Conservation (phyloP, 2,113 vertebrate species). For the Gymnogyps californianus region DNA sequence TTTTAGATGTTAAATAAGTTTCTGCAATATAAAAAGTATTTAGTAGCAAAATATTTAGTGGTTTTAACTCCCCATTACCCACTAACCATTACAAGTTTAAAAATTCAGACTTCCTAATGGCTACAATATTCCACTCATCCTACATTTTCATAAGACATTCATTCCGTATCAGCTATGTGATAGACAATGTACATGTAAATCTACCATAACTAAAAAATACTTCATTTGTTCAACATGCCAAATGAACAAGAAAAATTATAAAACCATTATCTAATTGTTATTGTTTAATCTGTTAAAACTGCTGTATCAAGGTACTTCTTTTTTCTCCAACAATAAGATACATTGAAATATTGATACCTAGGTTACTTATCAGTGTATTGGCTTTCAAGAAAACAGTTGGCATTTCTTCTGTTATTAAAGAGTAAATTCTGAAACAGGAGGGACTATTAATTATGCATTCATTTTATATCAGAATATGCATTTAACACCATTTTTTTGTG, state of each 20-base stretch:
- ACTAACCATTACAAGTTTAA: not conserved
- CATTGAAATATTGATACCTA: not conserved
- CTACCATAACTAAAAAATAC: not conserved
- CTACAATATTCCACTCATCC: not conserved
- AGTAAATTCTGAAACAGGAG: conserved; percentile 16
- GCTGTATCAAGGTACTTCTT: not conserved
- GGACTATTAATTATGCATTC: conserved; percentile 50
- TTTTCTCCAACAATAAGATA: not conserved
- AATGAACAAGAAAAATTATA: not conserved
- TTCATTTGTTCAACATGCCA: not conserved
- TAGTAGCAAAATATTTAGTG: not conserved
- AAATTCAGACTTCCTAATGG: not conserved
- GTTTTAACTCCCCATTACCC: not conserved
- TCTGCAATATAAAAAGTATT: not conserved
- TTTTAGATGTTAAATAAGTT: not conserved
- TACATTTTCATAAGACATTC: not conserved
- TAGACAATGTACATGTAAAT: not conserved
- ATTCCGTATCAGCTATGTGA: not conserved
- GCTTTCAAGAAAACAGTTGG: not conserved
- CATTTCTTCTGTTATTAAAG: not conserved
- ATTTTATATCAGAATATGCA: conserved; percentile 50
- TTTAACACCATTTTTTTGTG: conserved; percentile 27
- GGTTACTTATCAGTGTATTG: not conserved
- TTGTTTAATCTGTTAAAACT: not conserved
- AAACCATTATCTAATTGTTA: not conserved